Conservation (phyloP, 2,113 vertebrate genomes). For the Chauna torquata region DNA sequence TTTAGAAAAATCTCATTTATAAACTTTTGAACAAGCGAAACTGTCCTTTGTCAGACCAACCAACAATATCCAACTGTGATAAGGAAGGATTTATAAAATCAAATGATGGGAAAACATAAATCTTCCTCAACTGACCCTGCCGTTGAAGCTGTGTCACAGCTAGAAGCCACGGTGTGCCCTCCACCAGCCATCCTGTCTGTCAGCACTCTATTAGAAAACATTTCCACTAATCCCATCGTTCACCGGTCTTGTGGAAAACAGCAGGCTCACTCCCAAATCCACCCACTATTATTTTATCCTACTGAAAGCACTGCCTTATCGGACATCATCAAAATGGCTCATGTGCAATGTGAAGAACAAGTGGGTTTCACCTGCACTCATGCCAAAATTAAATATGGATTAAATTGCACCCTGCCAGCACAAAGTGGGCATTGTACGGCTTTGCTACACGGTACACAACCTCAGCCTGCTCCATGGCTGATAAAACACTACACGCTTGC, state of each 20-base stretch:
- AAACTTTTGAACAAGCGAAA: neutral
- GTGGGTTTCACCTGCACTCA: neutral
- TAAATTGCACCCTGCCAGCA: slow-evolving; percentile 63
- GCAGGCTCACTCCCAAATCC: slow-evolving; percentile 42
- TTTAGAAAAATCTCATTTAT: neutral
- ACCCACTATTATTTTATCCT: neutral
- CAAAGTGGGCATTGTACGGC: slow-evolving; percentile 44
- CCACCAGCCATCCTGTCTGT: neutral
- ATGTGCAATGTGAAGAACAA: slow-evolving; percentile 1
- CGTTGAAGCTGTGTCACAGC: neutral
- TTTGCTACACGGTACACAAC: neutral
- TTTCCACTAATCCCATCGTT: slow-evolving; percentile 45
- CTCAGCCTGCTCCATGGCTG: neutral
- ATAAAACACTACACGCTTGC: neutral
- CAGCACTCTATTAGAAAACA: neutral
- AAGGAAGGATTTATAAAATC: neutral
- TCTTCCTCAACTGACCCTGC: neutral
- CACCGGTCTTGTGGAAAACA: slow-evolving; percentile 27
- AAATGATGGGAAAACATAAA: neutral
- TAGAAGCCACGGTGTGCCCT: neutral
- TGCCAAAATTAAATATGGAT: slow-evolving; percentile 38
- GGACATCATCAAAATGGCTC: neutral
- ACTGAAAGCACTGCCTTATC: neutral
- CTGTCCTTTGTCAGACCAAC: neutral
- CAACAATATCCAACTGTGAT: neutral